Evolutionary conservation across 2,113 vertebrate species (phyloP), one percentile per base, ranked within the genome.

Genomic region (Eurypyga helias): DNA sequence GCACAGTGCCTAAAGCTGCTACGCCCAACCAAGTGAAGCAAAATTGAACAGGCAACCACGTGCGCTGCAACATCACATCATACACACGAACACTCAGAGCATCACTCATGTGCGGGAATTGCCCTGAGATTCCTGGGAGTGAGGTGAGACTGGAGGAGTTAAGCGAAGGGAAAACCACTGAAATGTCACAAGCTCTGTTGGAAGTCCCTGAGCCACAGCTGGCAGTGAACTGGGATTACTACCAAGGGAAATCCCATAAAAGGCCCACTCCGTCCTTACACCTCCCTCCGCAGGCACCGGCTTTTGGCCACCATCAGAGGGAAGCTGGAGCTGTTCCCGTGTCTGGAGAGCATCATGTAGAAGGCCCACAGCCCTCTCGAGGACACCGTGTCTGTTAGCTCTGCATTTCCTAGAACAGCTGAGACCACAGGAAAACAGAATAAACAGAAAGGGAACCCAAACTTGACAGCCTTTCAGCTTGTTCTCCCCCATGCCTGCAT

Each of bases 181-280:
- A 70, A 70, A 87, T 5, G 28, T n/a, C 55, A 71, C 69, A 58
- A 66, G 55, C 33, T 46, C 31, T 2, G 1, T 5, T 82, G 29
- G 38, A 90, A 90, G 61, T 34, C n/a, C 14, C 38, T 11, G 38
- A 88, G 51, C 15, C 52, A 48, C 31, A 55, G 57, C 33, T 69
- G 76, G 43, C 15, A 5, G 64, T 36, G 45, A 94, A 0, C 49
- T 36, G 55, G 69, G 43, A 45, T 43, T 55, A 29, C 43, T 29
- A 54, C 25, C 45, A 34, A 62, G 26, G 33, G 61, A 57, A 92
- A 90, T 29, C 16, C 81, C 78, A 67, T 65, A 85, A 90, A 93
- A 95, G 67, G 75, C 19, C 51, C 1, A 2, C 34, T 93, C 33
- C 43, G 61, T 58, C 61, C 60, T 66, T 71, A 43, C 10, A 17